Base-by-base conservation (phyloP, 37 sponge, comb jelly and placozoan species). In the Geodia barretti region DNA sequence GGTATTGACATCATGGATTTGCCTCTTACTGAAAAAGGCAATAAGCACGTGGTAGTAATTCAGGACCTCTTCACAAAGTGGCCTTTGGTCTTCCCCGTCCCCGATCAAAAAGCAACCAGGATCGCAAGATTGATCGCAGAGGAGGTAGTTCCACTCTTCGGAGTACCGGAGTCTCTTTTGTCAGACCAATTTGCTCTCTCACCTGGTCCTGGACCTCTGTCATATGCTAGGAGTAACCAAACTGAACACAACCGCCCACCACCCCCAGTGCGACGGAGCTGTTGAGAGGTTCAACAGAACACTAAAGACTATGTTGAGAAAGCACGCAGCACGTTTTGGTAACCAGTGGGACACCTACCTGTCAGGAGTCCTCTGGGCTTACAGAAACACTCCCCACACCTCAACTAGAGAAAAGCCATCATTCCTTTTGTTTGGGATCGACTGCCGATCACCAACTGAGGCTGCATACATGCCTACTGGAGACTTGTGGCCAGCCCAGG, bases 381-480 rank as follows among this genome's bases (percentile, higher is more conserved):
- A 83, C 37, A 62, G 68, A 0, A 75, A 75, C 54, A 83, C 76
- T 7, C 75, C 84, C 1, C 84, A 83, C 21, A 75, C 79, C 30
- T 83, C 84, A 0, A 83, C 84, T 61, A 30, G 68, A 0, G 76
- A 83, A 41, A 77, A 40, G 0, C 84, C 84, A 1, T 73, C 84
- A 33, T 83, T 61, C 67, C 85, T 84, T 0, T 21, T 84, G n/a
- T 84, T 78, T 78, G 85, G 70, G 17, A 2, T 75, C n/a, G 78
- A 84, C 28, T 78, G 78, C 4, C 19, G 85, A 0, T 68, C 85
- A 1, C 85, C 71, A 0, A 42, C 62, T 23, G 78, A 84, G 9
- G 70, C 85, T 21, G 38, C 71, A 1, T 29, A 77, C 0, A 39
- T 80, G 33, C 74, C 72, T 19, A 66, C 77, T n/a, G 7, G 20